Percentiles rank a stretch among this genome's conserved stretches.
These are phyloP conservation scores for Chymomyza amoena DNA, from an alignment of 2,888 invertebrate species.

Conservation along the genomic window DNA sequence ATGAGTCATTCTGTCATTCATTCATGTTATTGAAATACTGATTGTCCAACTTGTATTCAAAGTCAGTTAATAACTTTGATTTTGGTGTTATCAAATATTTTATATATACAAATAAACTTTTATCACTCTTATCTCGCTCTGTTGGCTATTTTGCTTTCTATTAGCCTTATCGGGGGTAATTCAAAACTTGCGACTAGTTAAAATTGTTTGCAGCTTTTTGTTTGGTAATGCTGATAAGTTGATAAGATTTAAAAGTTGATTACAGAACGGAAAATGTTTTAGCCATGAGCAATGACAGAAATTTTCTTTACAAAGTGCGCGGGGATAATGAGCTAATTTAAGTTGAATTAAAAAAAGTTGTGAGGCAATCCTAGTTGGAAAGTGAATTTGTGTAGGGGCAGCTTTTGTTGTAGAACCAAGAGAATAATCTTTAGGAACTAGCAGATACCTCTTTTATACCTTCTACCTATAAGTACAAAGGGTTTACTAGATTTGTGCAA, in stretches of 20 bases:
- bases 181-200: conserved; percentile 21
- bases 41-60: not conserved
- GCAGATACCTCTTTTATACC: too few species aligned
- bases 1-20: not conserved
- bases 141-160: not conserved
- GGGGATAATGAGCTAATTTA: not conserved
- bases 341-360: not conserved
- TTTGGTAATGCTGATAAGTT: conserved; percentile 15
- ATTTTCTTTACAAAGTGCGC: not conserved
- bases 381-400: not conserved
- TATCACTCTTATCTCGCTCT: not conserved
- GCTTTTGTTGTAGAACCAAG: not conserved
- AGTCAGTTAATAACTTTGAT: not conserved
- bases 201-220: conserved; percentile 7
- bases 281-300: not conserved
- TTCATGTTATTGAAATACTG: not conserved
- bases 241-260: conserved; percentile 37
- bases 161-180: conserved; percentile 30
- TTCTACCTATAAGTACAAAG: too few species aligned
- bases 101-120: not conserved
- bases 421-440: too few species aligned
- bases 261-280: conserved; percentile 1
- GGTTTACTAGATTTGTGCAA: too few species aligned
- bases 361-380: not conserved
- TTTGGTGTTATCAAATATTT: not conserved